phyloP scores from a whole-genome alignment of 2,113 vertebrate species.

The Nothobranchius kuhntae region DNA sequence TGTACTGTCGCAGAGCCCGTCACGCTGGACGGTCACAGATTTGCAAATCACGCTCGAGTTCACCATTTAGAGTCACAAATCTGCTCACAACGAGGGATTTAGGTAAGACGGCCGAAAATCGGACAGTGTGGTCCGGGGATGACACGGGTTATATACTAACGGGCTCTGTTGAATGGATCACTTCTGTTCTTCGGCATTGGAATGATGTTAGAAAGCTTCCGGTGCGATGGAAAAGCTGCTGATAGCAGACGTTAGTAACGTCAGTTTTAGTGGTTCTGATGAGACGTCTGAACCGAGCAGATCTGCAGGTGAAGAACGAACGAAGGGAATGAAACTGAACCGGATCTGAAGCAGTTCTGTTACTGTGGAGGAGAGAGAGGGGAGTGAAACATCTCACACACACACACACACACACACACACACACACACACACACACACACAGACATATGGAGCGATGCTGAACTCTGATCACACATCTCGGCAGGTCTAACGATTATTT shows the following conservation, averaged over 20 bases:
- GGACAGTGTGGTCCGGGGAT: too few relatives aligned
- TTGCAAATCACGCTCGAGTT: too few relatives aligned
- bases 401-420: slow-evolving; percentile 12
- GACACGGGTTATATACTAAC: too few relatives aligned
- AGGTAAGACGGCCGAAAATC: too few relatives aligned
- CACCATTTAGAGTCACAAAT: too few relatives aligned
- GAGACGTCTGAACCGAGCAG: slow-evolving; percentile 11
- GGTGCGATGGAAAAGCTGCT: too few relatives aligned
- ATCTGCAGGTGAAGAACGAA: slow-evolving; percentile 38
- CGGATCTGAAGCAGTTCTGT: neutral
- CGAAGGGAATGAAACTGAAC: slow-evolving; percentile 36
- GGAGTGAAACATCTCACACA: slow-evolving; percentile 24
- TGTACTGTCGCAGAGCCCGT: too few relatives aligned
- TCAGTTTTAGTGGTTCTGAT: slow-evolving; percentile 23
- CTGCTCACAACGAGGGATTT: too few relatives aligned
- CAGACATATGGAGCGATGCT: slow-evolving; percentile 47
- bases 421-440: slow-evolving; percentile 28
- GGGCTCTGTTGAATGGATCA: too few relatives aligned
- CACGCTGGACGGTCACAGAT: too few relatives aligned
- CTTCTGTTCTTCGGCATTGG: too few relatives aligned
- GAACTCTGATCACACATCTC: slow-evolving; percentile 68
- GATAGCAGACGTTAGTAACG: slow-evolving; percentile 28
- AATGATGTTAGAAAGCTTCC: too few relatives aligned
- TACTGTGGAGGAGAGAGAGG: slow-evolving; percentile 5
- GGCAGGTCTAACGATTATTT: slow-evolving; percentile 66